phyloP scores from a whole-genome alignment of 2,113 vertebrate genomes.

The Deroptyus accipitrinus region DNA sequence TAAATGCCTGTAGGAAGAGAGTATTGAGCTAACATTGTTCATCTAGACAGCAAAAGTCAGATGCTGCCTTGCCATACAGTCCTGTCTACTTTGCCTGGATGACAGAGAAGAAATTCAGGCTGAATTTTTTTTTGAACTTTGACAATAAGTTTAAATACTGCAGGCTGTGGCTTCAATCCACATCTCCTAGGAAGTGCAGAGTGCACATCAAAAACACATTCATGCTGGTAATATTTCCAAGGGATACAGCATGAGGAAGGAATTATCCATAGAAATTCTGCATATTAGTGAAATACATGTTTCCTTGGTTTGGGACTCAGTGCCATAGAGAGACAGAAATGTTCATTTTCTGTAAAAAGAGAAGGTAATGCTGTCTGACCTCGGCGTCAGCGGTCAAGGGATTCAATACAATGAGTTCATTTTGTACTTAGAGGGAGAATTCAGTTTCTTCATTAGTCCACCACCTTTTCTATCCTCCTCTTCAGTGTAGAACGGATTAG shows the following conservation, averaged over 20 bases:
- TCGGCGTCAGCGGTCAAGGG: neutral
- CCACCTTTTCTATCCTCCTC: neutral
- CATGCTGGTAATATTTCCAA: neutral
- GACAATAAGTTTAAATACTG: neutral
- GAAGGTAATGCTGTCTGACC: fast-evolving
- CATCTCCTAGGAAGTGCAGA: neutral
- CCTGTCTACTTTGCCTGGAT: neutral
- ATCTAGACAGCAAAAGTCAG: neutral
- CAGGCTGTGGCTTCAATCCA: neutral
- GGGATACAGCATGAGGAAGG: neutral
- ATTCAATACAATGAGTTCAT: neutral
- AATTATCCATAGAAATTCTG: neutral
- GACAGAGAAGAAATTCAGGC: neutral
- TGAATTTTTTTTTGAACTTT: neutral
- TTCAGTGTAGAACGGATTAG: neutral
- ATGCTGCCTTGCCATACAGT: neutral
- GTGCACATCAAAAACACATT: neutral
- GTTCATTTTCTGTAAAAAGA: neutral
- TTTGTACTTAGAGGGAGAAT: neutral
- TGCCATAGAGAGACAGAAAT: neutral
- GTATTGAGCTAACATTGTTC: neutral
- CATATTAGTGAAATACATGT: fast-evolving
- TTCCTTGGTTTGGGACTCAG: neutral
- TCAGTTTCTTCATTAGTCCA: neutral
- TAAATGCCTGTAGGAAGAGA: neutral